phyloP scores from a whole-genome alignment of 2,888 invertebrate genomes.

The Mimas tiliae region DNA sequence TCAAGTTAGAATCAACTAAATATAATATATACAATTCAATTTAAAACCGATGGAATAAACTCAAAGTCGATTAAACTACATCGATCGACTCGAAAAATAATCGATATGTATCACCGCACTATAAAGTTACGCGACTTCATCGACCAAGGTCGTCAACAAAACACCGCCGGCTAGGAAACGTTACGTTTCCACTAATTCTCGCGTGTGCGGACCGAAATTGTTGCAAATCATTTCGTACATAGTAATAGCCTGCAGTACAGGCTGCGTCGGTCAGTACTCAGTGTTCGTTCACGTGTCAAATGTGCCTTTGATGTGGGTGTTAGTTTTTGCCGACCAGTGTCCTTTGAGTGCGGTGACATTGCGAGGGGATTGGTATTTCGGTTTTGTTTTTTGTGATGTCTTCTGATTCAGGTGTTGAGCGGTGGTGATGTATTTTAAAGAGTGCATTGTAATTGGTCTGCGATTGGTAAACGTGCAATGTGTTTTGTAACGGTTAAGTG shows the following conservation, averaged over 20 bases:
- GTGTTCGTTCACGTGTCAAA: neutral
- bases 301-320: neutral
- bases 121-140: conserved; percentile 35
- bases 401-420: too few species aligned
- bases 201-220: conserved; percentile 13
- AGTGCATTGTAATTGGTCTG: neutral
- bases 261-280: neutral
- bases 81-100: conserved; percentile 47
- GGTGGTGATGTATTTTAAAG: neutral
- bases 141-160: conserved; percentile 42
- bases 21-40: neutral
- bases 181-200: conserved; percentile 19
- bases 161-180: conserved; percentile 15
- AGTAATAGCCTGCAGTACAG: conserved; percentile 4
- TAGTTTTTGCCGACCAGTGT: neutral
- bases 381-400: conserved; percentile 9
- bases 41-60: neutral
- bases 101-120: conserved; percentile 58
- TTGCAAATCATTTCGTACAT: conserved; percentile 11
- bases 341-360: conserved; percentile 14
- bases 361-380: neutral
- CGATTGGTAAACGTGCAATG: neutral
- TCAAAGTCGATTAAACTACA: conserved; percentile 1
- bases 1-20: neutral
- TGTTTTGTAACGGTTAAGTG: conserved; percentile 1